Conservation (phyloP, 2,888 invertebrate genomes). For the Calameuta pallipes region DNA sequence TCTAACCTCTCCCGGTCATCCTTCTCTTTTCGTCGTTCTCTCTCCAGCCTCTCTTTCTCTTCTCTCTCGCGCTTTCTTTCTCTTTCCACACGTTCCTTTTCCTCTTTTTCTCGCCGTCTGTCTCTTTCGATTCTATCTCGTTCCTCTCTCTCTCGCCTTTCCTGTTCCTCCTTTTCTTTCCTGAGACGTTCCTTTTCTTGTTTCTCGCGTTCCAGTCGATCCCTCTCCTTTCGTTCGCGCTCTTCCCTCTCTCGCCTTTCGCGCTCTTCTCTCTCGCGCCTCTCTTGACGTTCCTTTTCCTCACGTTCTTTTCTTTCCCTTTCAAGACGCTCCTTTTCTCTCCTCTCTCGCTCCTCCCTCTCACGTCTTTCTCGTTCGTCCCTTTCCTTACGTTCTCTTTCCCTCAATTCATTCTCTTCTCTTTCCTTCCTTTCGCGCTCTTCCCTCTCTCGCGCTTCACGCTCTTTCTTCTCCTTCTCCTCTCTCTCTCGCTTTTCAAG, state of each 20-base stretch:
- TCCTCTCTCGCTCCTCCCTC: constrained; percentile 35
- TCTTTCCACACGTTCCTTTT: constrained; percentile 63
- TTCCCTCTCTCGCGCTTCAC: constrained; percentile 47
- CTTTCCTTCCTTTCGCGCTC: constrained; percentile 49
- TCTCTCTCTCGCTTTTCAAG: constrained; percentile 47
- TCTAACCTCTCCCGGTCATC: constrained; percentile 54
- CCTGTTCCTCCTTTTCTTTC: constrained; percentile 62
- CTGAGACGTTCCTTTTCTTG: constrained; percentile 52
- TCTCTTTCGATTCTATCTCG: constrained; percentile 61
- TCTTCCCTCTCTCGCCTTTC: constrained; percentile 56
- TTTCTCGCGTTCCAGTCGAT: constrained; percentile 52
- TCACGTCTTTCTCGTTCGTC: constrained; percentile 44
- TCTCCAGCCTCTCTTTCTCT: constrained; percentile 63
- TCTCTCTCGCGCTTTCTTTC: constrained; percentile 49
- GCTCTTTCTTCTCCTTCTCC: constrained; percentile 55
- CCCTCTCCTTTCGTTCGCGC: constrained; percentile 56
- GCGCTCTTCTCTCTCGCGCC: constrained; percentile 46
- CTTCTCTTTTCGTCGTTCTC: constrained; percentile 63
- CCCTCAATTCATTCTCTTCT: constrained; percentile 23
- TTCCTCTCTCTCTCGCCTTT: constrained; percentile 63
- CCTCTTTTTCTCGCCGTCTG: constrained; percentile 41
- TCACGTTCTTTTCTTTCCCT: constrained; percentile 53
- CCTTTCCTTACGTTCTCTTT: constrained; percentile 33
- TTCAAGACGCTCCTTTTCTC: constrained; percentile 42
- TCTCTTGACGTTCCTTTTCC: constrained; percentile 52